phyloP scores from a whole-genome alignment of 1,140 invertebrate species.

The Leptinotarsa defecta region DNA sequence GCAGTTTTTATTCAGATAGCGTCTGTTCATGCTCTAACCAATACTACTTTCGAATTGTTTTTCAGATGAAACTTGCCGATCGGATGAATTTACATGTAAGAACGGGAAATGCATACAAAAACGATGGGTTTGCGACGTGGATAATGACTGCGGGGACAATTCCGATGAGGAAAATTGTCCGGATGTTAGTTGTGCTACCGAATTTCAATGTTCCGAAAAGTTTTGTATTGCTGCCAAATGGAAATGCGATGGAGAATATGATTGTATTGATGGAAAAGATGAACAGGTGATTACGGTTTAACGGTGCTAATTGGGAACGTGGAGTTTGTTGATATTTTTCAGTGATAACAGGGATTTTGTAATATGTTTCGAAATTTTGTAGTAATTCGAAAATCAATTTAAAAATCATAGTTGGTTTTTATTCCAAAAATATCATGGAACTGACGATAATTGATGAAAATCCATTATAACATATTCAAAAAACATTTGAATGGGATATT shows the following conservation, averaged over 20 bases:
- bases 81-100: slow-evolving; percentile 87
- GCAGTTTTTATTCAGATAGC: too few relatives aligned
- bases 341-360: too few relatives aligned
- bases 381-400: too few relatives aligned
- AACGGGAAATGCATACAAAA: slow-evolving; percentile 88
- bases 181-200: slow-evolving; percentile 67
- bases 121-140: slow-evolving; percentile 85
- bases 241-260: slow-evolving; percentile 85
- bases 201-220: slow-evolving; percentile 69
- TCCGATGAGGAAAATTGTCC: slow-evolving; percentile 79
- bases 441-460: too few relatives aligned
- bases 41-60: slow-evolving; percentile 14
- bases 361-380: too few relatives aligned
- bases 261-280: slow-evolving; percentile 81
- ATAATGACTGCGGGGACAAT: slow-evolving; percentile 84
- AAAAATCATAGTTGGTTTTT: too few relatives aligned
- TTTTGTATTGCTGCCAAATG: slow-evolving; percentile 75
- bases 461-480: too few relatives aligned
- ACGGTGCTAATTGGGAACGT: too few relatives aligned
- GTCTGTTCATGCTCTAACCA: too few relatives aligned
- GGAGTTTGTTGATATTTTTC: too few relatives aligned
- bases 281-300: slow-evolving; percentile 63
- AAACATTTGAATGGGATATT: too few relatives aligned
- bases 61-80: slow-evolving; percentile 82
- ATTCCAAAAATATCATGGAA: too few relatives aligned